Percentiles rank a stretch among this genome's conserved stretches.
Evolutionary conservation across 2,888 invertebrate genomes (phyloP).

Genomic region (Phlogophora meticulosa): DNA sequence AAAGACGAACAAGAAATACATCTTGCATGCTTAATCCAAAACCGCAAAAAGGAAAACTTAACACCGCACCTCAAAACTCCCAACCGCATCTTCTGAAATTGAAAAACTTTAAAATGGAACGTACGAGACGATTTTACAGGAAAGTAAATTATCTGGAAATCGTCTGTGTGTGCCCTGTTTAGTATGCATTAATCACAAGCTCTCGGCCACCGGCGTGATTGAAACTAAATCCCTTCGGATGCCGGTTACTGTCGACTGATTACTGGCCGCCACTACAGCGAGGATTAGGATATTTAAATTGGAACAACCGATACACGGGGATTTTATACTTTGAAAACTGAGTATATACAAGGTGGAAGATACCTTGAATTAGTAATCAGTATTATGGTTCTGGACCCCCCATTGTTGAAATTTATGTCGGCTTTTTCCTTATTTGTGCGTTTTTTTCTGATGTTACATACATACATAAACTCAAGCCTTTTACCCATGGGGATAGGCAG

Average conservation of each 20-base stretch:
- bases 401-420: too few species aligned
- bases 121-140: constrained; percentile 61
- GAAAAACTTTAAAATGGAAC: constrained; percentile 59
- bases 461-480: too few species aligned
- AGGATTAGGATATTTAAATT: constrained; percentile 86
- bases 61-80: constrained; percentile 7
- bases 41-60: background rate
- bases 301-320: constrained; percentile 68
- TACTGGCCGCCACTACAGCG: constrained; percentile 79
- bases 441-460: too few species aligned
- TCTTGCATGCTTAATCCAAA: constrained; percentile 8
- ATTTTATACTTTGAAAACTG: constrained; percentile 62
- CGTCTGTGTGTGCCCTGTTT: constrained; percentile 82
- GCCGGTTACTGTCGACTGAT: constrained; percentile 83
- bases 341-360: background rate
- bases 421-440: too few species aligned
- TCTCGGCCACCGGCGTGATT: constrained; percentile 84
- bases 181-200: constrained; percentile 90
- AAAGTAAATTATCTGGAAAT: constrained; percentile 75
- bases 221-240: constrained; percentile 88
- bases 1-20: background rate
- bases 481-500: too few species aligned
- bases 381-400: too few species aligned
- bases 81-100: constrained; percentile 38
- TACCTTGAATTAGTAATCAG: too few species aligned